Conservation (phyloP, 2,888 invertebrate species). For the Corbicula japonica region DNA sequence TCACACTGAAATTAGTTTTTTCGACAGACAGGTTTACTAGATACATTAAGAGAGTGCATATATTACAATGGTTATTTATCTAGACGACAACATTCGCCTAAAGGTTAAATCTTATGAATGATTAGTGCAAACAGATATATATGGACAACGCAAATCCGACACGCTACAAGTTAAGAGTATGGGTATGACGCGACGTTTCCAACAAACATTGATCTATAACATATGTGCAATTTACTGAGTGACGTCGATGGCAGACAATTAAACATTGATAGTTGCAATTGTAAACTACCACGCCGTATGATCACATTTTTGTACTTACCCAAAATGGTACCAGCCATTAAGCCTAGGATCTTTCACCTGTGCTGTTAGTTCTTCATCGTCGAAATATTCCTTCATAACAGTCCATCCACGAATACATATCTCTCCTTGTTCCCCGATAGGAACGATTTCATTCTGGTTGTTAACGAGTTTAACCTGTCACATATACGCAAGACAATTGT, state of each 20-base stretch:
- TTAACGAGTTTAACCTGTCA: constrained; percentile 16
- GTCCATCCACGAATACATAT: constrained; percentile 49
- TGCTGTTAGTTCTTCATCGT: constrained; percentile 18
- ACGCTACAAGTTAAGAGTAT: background rate
- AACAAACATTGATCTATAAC: background rate
- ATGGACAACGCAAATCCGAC: background rate
- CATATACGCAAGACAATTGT: no score
- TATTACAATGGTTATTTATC: no score
- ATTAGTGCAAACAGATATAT: no score
- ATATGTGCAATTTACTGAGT: background rate
- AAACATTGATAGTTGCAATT: background rate
- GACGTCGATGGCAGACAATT: background rate
- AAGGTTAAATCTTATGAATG: no score
- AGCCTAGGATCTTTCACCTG: constrained; percentile 19
- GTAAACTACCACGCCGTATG: background rate
- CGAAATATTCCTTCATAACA: constrained; percentile 30
- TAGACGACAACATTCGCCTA: no score
- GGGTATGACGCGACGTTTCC: background rate
- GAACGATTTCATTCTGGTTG: constrained; percentile 16
- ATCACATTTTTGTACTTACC: no score
- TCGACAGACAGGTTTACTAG: no score
- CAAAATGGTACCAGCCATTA: constrained; percentile 48
- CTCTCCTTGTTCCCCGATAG: constrained; percentile 41
- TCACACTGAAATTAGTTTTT: no score
- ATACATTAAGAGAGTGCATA: no score